phyloP scores from a whole-genome alignment of 1,140 invertebrate genomes.

The Dreissena rostriformis region DNA sequence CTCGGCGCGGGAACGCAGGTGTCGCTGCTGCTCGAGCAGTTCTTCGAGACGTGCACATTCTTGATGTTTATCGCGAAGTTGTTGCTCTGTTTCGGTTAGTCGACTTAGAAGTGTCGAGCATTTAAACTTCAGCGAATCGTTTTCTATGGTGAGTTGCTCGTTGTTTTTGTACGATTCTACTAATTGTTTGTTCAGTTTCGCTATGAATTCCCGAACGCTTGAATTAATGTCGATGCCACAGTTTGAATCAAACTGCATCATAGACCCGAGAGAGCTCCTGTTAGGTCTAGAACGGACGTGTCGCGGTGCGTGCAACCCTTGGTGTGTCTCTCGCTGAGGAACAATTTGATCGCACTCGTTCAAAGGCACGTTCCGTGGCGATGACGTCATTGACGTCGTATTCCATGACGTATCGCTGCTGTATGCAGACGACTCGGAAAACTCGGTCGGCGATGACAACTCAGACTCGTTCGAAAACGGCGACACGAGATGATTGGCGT shows the following conservation, averaged over 20 bases:
- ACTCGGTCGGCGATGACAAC: not conserved
- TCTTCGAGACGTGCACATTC: slow-evolving; percentile 15
- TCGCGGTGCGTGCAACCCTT: too few species aligned
- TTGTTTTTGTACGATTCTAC: slow-evolving; percentile 41
- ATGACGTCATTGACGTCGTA: slow-evolving; percentile 19
- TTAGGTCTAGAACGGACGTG: not conserved
- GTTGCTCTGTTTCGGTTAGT: slow-evolving; percentile 26
- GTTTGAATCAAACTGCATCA: not conserved
- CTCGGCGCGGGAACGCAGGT: not conserved
- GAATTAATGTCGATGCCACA: not conserved
- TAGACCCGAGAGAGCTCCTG: slow-evolving; percentile 8
- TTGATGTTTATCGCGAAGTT: not conserved
- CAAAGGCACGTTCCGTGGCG: not conserved
- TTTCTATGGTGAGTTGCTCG: slow-evolving; percentile 32
- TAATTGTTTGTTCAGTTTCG: slow-evolving; percentile 30
- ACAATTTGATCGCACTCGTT: not conserved
- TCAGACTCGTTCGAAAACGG: slow-evolving; percentile 2
- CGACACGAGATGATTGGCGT: not conserved
- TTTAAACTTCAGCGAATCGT: slow-evolving; percentile 38
- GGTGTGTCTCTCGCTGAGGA: not conserved
- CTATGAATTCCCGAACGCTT: slow-evolving; percentile 2
- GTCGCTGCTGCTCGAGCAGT: slow-evolving; percentile 1
- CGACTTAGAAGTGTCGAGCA: slow-evolving; percentile 34
- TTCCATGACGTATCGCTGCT: slow-evolving; percentile 34
- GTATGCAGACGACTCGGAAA: slow-evolving; percentile 24